Conservation (phyloP, 2,113 vertebrate species). For the Peromyscus maniculatus region DNA sequence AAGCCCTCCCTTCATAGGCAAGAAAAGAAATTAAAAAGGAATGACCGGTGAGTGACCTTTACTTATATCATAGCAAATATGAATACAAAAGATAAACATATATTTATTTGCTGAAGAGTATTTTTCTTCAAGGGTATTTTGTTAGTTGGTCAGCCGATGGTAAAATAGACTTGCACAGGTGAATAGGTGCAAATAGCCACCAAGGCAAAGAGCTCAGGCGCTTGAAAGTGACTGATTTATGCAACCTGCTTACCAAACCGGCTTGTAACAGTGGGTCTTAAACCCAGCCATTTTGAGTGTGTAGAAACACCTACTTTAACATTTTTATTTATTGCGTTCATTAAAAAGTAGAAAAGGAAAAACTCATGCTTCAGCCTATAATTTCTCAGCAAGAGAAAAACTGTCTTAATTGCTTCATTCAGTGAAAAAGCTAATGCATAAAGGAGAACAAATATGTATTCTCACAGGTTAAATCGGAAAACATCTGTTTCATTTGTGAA, state of each 20-base stretch:
- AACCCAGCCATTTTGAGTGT: neutral
- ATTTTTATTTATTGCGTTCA: neutral
- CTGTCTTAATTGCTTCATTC: constrained; percentile 37
- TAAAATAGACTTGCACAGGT: neutral
- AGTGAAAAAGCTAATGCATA: constrained; percentile 33
- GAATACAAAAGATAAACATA: neutral
- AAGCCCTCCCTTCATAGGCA: neutral
- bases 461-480: constrained; percentile 62
- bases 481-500: constrained; percentile 44
- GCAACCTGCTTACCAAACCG: neutral
- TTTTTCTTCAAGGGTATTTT: neutral
- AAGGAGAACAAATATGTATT: constrained; percentile 46
- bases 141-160: neutral
- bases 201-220: neutral
- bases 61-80: neutral
- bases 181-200: neutral
- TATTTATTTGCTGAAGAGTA: neutral
- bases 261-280: neutral
- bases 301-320: neutral
- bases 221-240: neutral
- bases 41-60: neutral
- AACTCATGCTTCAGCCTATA: neutral
- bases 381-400: constrained; percentile 43
- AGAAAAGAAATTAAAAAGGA: neutral
- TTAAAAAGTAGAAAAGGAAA: constrained; percentile 19